Evolutionary conservation across 1,140 invertebrate species (phyloP).

Genomic region (Popillia japonica): DNA sequence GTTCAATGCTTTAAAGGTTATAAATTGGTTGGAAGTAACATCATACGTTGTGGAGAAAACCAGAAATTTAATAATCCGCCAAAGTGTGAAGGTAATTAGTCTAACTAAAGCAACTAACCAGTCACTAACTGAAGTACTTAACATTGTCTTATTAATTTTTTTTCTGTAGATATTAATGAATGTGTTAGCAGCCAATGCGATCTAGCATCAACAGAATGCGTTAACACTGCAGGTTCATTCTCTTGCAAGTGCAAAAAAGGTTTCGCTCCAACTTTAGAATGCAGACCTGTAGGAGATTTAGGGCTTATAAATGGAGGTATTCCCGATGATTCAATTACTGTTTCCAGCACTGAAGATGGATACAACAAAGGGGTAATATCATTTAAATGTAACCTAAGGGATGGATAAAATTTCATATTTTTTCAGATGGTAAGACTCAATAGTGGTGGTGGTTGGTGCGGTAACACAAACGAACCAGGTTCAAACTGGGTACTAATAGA

Average conservation of each 20-base stretch:
- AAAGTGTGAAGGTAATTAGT: slow-evolving; percentile 74
- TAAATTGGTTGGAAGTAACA: slow-evolving; percentile 82
- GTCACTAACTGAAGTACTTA: too few species aligned
- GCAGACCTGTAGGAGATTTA: slow-evolving; percentile 86
- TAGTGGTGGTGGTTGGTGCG: slow-evolving; percentile 89
- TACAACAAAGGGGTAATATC: slow-evolving; percentile 79
- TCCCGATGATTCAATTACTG: slow-evolving; percentile 87
- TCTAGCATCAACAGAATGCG: slow-evolving; percentile 88
- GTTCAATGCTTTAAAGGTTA: slow-evolving; percentile 94
- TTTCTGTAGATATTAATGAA: slow-evolving; percentile 83
- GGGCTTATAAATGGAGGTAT: slow-evolving; percentile 89
- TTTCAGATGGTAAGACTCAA: slow-evolving; percentile 79
- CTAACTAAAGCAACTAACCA: too few species aligned
- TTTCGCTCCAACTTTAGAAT: slow-evolving; percentile 88
- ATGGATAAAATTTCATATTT: slow-evolving; percentile 8
- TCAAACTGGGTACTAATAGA: slow-evolving; percentile 90
- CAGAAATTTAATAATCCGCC: slow-evolving; percentile 87
- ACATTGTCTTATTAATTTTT: slow-evolving; percentile 19
- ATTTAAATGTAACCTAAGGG: neutral
- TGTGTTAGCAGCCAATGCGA: slow-evolving; percentile 90
- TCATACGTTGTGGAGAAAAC: slow-evolving; percentile 86
- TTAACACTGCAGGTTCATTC: slow-evolving; percentile 90
- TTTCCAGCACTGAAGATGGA: slow-evolving; percentile 82
- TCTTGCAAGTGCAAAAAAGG: slow-evolving; percentile 88
- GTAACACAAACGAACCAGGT: slow-evolving; percentile 81